Conservation (phyloP, 1,140 invertebrate genomes). For the Bombus breviceps region DNA sequence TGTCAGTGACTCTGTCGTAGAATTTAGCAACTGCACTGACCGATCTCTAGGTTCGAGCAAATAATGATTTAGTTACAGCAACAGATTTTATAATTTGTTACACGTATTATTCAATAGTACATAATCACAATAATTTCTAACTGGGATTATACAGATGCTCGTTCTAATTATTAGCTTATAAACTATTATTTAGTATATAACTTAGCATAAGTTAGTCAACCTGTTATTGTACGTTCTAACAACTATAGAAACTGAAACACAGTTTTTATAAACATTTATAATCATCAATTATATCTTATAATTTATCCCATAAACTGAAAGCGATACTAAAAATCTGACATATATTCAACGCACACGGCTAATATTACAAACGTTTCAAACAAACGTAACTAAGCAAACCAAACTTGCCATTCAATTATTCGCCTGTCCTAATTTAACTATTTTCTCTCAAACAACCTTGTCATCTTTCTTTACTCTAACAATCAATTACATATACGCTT, state of each 20-base stretch:
- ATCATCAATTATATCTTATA: no score
- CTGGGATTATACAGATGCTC: no score
- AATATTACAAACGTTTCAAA: neutral
- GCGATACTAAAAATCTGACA: neutral
- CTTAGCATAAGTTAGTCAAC: no score
- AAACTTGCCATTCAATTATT: neutral
- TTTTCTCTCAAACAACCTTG: neutral
- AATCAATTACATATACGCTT: neutral
- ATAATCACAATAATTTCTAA: no score
- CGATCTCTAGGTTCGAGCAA: conserved; percentile 10
- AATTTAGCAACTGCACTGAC: conserved; percentile 21
- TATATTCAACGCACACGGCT: neutral
- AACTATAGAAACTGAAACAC: no score
- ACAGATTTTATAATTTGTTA: neutral
- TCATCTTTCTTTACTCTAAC: neutral
- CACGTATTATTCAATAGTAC: neutral
- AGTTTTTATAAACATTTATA: no score
- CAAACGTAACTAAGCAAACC: neutral
- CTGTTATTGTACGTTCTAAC: no score
- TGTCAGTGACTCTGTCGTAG: conserved; percentile 60
- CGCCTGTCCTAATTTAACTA: neutral
- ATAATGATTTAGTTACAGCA: neutral
- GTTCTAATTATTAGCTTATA: no score
- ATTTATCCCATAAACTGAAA: neutral
- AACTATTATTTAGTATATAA: no score